Conservation (phyloP, 2,797 vertebrate species). For the Sciaenops ocellatus region DNA sequence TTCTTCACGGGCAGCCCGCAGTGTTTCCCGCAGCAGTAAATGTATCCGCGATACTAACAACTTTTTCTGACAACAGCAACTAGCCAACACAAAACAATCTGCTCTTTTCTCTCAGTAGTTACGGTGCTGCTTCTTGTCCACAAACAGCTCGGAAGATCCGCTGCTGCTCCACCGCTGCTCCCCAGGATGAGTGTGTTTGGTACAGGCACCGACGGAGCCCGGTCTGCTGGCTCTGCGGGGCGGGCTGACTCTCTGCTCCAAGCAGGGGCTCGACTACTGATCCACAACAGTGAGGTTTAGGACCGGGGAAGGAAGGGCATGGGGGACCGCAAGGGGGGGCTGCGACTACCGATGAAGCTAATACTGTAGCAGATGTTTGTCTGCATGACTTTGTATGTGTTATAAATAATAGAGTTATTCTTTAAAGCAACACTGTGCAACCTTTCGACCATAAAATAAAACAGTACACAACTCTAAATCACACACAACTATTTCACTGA, state of each 20-base stretch:
- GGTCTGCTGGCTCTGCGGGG: slow-evolving; percentile 51
- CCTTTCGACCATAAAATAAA: too few relatives aligned
- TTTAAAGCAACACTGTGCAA: background rate
- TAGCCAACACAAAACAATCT: background rate
- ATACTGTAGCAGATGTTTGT: slow-evolving; percentile 9
- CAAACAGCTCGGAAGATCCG: background rate
- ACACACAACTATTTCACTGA: too few relatives aligned
- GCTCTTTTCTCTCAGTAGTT: background rate
- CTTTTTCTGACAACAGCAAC: slow-evolving; percentile 42
- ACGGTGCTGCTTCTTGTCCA: background rate
- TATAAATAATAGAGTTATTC: background rate
- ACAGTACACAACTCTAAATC: too few relatives aligned
- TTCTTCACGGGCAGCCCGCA: slow-evolving; percentile 17
- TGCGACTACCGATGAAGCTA: slow-evolving; percentile 24
- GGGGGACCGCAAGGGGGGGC: slow-evolving; percentile 46
- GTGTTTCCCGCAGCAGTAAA: slow-evolving; percentile 17
- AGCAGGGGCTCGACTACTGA: slow-evolving; percentile 49
- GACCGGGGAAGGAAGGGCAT: slow-evolving; percentile 37
- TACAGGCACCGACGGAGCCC: slow-evolving; percentile 49
- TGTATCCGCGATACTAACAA: slow-evolving; percentile 20
- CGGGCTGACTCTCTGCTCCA: slow-evolving; percentile 55
- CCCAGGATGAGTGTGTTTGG: slow-evolving; percentile 47
- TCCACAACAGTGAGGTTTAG: slow-evolving; percentile 54
- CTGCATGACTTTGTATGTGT: background rate
- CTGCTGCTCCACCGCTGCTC: slow-evolving; percentile 38